These are phyloP conservation scores for Mus minutoides DNA, from an alignment of 2,797 vertebrate genomes.

Conservation along the genomic window DNA sequence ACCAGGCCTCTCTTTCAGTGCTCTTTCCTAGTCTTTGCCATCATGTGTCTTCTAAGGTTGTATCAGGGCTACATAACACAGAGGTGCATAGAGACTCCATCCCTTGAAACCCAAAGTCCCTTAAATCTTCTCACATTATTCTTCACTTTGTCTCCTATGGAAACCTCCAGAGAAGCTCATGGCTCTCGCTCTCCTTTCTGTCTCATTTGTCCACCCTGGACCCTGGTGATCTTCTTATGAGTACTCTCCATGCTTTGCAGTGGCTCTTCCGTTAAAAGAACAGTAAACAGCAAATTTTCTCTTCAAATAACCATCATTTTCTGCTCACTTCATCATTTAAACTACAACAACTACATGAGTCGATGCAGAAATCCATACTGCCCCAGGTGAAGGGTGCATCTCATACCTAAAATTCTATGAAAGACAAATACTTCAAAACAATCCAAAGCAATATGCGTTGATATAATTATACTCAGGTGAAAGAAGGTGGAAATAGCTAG, in stretches of 20 bases:
- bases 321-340: not conserved
- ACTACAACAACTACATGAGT: not conserved
- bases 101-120: not conserved
- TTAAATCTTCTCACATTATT: not conserved
- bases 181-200: not conserved
- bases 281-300: not conserved
- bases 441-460: not conserved
- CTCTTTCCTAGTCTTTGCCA: not conserved
- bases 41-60: accelerated
- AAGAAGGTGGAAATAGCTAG: not conserved
- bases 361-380: not conserved
- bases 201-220: not conserved
- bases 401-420: not conserved
- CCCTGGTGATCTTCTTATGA: not conserved
- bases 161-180: not conserved
- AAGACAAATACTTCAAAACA: not conserved
- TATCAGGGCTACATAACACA: not conserved
- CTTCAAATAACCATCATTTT: not conserved
- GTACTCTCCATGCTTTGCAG: too few relatives aligned
- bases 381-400: not conserved
- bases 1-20: not conserved
- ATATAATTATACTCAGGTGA: not conserved
- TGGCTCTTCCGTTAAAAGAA: not conserved
- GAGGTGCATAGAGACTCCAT: not conserved
- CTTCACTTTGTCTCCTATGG: not conserved